These are phyloP conservation scores for Phylloscopus trochiloides DNA, from an alignment of 2,113 vertebrate genomes.

Conservation along the genomic window DNA sequence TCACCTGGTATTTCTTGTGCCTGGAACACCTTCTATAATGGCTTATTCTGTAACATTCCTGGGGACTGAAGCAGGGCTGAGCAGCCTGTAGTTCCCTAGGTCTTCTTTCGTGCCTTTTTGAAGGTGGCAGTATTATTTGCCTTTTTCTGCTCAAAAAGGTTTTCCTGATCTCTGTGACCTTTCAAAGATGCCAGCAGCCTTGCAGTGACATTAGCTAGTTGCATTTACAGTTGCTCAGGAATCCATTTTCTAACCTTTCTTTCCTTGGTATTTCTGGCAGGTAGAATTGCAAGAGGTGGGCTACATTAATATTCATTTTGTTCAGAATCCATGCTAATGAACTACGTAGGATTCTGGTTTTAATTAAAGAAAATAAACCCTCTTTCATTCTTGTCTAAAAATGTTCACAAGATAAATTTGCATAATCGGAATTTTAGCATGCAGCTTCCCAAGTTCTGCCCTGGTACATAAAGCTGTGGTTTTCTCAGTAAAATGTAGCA, in stretches of 20 bases:
- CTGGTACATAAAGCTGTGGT: neutral
- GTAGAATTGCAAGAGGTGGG: conserved; percentile 21
- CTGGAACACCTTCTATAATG: neutral
- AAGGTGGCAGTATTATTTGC: neutral
- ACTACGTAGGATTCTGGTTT: conserved; percentile 17
- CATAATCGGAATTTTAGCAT: conserved; percentile 14
- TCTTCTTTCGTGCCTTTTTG: neutral
- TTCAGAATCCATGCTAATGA: conserved; percentile 50
- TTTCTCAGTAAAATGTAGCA: neutral
- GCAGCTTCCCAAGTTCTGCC: neutral
- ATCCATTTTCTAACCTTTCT: conserved; percentile 17
- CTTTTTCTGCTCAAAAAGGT: neutral
- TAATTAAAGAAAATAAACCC: conserved; percentile 50
- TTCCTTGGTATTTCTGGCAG: conserved; percentile 17
- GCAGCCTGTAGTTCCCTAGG: neutral
- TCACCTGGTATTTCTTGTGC: neutral
- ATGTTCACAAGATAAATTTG: conserved; percentile 1
- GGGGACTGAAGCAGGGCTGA: neutral
- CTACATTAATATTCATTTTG: conserved; percentile 44
- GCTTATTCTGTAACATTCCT: neutral
- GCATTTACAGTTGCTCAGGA: neutral
- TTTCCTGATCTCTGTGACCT: neutral
- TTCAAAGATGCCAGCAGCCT: neutral
- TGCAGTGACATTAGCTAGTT: neutral
- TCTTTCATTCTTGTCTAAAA: conserved; percentile 41